These are phyloP conservation scores for Portunus trituberculatus DNA, from an alignment of 1,140 invertebrate species.

Conservation along the genomic window DNA sequence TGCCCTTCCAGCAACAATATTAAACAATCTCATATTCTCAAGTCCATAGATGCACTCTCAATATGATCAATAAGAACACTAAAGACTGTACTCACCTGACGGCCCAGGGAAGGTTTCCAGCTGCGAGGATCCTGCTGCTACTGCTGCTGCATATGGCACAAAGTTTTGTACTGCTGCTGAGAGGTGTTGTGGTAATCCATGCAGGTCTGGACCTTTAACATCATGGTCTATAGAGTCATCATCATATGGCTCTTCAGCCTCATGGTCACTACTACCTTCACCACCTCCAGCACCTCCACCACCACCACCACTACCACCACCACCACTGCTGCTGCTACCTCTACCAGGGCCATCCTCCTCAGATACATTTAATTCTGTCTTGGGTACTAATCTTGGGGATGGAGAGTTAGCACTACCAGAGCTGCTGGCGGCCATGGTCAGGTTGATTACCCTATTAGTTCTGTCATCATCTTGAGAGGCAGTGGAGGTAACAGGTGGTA, in stretches of 20 bases:
- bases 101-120: conserved; percentile 74
- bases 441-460: conserved; percentile 66
- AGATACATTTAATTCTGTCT: conserved; percentile 64
- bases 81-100: conserved; percentile 68
- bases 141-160: conserved; percentile 75
- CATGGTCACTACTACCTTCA: conserved; percentile 70
- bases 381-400: conserved; percentile 68
- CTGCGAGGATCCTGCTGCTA: conserved; percentile 75
- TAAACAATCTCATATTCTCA: no score
- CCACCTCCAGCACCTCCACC: conserved; percentile 59
- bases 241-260: conserved; percentile 70
- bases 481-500: conserved; percentile 63
- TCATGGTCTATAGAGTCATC: conserved; percentile 66
- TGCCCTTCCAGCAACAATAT: no score
- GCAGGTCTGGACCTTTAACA: conserved; percentile 65
- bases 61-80: background rate
- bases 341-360: conserved; percentile 72
- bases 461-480: conserved; percentile 69
- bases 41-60: no score
- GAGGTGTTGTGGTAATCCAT: conserved; percentile 72
- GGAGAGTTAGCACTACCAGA: conserved; percentile 57
- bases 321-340: conserved; percentile 64
- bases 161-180: conserved; percentile 76
- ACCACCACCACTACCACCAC: conserved; percentile 67
- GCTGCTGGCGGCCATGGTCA: conserved; percentile 65